These are phyloP conservation scores for Cichladusa arquata DNA, from an alignment of 2,113 vertebrate species.

Conservation along the genomic window DNA sequence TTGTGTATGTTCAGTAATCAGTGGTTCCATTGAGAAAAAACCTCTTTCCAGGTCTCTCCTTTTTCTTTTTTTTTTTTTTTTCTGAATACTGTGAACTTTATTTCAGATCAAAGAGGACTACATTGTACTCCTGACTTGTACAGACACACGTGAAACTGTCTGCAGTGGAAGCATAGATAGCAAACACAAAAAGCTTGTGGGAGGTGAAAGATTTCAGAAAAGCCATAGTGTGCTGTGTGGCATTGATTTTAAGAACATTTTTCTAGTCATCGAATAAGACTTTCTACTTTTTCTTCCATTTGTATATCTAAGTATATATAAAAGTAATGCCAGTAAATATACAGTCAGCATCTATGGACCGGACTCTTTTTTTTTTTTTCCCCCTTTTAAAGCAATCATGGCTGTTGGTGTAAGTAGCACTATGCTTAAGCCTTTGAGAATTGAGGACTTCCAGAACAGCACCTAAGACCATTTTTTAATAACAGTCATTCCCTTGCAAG, in stretches of 20 bases:
- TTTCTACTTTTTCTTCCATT: neutral
- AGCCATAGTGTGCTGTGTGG: accelerated
- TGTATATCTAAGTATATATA: neutral
- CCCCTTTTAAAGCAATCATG: neutral
- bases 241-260: neutral
- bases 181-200: neutral
- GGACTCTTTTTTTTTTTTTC: neutral
- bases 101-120: neutral
- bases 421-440: neutral
- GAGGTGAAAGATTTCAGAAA: neutral
- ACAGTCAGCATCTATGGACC: neutral
- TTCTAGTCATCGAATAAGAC: neutral
- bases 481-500: neutral
- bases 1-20: neutral
- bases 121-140: neutral
- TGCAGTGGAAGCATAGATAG: neutral
- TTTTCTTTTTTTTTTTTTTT: neutral
- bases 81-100: neutral
- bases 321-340: neutral
- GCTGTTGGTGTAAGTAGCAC: neutral
- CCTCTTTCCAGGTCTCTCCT: neutral
- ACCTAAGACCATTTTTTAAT: neutral
- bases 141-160: neutral
- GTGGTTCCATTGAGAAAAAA: neutral
- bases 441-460: neutral